These are phyloP conservation scores for Nomada flava DNA, from an alignment of 2,888 invertebrate genomes.

Conservation along the genomic window DNA sequence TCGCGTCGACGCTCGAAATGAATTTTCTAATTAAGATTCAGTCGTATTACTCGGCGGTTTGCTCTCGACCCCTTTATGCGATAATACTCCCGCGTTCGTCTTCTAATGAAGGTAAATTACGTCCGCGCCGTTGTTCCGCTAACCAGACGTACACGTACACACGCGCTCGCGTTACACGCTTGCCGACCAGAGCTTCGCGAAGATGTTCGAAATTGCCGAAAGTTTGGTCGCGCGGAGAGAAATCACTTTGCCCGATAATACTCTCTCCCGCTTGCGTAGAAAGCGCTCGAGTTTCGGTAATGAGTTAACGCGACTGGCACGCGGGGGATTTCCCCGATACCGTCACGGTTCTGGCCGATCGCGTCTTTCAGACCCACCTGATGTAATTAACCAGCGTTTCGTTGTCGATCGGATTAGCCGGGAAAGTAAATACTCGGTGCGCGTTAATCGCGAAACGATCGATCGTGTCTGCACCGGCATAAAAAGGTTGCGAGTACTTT, in stretches of 20 bases:
- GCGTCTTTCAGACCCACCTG: no score
- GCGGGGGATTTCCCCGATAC: no score
- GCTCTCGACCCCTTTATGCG: constrained; percentile 62
- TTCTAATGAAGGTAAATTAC: constrained; percentile 67
- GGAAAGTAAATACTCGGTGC: not conserved
- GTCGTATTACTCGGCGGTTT: constrained; percentile 64
- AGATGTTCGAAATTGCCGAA: not conserved
- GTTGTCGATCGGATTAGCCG: not conserved
- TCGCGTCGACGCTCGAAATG: constrained; percentile 62
- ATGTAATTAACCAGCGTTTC: not conserved
- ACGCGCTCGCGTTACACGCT: not conserved
- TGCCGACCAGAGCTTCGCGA: not conserved
- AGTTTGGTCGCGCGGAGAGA: not conserved
- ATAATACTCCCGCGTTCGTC: constrained; percentile 65
- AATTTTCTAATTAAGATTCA: constrained; percentile 77
- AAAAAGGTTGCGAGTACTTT: constrained; percentile 8
- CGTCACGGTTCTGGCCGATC: not conserved
- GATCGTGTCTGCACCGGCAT: not conserved
- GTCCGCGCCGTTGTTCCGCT: constrained; percentile 3
- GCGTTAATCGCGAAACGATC: constrained; percentile 26
- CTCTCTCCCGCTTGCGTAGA: not conserved
- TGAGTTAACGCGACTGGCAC: no score
- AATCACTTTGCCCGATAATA: not conserved
- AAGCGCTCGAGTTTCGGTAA: constrained; percentile 1
- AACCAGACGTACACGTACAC: not conserved